These are phyloP conservation scores for Neodiprion virginianus DNA, from an alignment of 1,140 invertebrate species.

Conservation along the genomic window DNA sequence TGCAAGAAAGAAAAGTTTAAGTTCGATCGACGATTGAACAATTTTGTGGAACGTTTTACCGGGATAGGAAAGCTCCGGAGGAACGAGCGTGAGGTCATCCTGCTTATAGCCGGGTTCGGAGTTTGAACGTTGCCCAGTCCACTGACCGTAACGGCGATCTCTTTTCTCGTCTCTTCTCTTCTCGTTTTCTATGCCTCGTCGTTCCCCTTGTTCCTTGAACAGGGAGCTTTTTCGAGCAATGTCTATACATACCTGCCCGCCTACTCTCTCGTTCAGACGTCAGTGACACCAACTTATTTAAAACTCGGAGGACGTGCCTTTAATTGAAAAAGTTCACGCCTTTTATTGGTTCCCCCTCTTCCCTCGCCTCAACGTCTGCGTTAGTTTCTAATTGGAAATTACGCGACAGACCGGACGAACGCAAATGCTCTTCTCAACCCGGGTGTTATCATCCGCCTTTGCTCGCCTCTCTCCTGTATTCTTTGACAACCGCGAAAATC, in stretches of 20 bases:
- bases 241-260: not conserved
- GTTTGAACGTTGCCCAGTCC: not conserved
- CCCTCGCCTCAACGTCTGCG: not conserved
- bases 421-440: not conserved
- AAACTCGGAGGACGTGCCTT: slow-evolving; percentile 32
- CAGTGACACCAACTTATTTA: slow-evolving; percentile 5
- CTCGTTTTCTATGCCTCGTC: not conserved
- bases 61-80: too few relatives aligned
- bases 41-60: too few relatives aligned
- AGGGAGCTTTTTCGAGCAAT: not conserved
- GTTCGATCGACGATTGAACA: too few relatives aligned
- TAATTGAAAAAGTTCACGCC: slow-evolving; percentile 41
- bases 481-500: too few relatives aligned
- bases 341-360: not conserved
- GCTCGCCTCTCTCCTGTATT: too few relatives aligned
- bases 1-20: too few relatives aligned
- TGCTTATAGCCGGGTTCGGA: not conserved
- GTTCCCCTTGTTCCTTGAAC: not conserved
- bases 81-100: too few relatives aligned
- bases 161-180: not conserved
- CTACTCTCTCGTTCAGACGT: not conserved
- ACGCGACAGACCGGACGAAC: slow-evolving; percentile 24
- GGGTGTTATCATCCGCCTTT: too few relatives aligned
- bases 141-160: not conserved
- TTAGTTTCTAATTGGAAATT: slow-evolving; percentile 41